Conservation (phyloP, 2,113 vertebrate genomes). For the Hippocampus zosterae region DNA sequence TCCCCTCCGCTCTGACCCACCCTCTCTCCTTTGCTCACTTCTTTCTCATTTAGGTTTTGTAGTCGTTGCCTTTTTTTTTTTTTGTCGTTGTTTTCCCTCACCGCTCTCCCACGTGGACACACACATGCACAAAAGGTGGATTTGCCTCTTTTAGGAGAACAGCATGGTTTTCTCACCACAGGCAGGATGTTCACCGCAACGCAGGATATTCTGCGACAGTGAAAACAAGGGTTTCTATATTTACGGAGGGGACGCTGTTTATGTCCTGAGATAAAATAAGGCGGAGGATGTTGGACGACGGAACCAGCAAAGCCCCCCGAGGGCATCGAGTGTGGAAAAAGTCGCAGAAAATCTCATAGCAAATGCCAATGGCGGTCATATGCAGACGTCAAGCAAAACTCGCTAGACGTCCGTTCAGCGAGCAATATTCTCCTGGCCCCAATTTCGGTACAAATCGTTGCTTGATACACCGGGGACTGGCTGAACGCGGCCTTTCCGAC, state of each 20-base stretch:
- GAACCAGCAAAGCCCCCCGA: background rate
- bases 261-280: conserved; percentile 55
- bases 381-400: background rate
- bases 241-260: conserved; percentile 51
- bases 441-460: conserved; percentile 53
- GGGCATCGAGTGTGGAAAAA: background rate
- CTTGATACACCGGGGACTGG: conserved; percentile 38
- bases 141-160: conserved; percentile 28
- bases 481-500: conserved; percentile 50
- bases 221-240: conserved; percentile 56
- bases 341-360: background rate
- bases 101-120: conserved; percentile 30
- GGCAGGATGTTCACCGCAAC: conserved; percentile 62
- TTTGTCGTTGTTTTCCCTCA: conserved; percentile 35
- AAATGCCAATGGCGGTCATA: background rate
- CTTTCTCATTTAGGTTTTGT: conserved; percentile 27
- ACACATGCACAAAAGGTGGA: conserved; percentile 17
- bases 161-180: conserved; percentile 41
- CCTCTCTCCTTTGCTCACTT: conserved; percentile 32
- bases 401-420: background rate
- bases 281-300: conserved; percentile 42
- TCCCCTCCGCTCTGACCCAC: conserved; percentile 25
- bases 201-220: conserved; percentile 57
- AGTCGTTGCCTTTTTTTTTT: conserved; percentile 20
- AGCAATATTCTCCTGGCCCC: background rate